Evolutionary conservation across 2,888 invertebrate species (phyloP).

Genomic region (Acrobeloides nanus): DNA sequence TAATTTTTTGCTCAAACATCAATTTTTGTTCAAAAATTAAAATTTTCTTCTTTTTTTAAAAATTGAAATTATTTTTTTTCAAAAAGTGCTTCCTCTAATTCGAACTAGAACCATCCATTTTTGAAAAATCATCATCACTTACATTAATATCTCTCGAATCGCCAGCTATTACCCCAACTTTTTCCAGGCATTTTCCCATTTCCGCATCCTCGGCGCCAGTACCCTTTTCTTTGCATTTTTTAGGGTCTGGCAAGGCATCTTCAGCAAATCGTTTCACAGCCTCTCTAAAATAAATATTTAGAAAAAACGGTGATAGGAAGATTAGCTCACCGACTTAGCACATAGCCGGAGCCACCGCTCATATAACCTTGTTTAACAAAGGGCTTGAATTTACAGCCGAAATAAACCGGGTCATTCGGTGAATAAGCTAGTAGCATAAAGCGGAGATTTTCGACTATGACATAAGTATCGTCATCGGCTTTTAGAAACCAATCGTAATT

Average conservation of each 20-base stretch:
- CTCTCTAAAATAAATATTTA: neutral
- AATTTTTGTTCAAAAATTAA: too few relatives aligned
- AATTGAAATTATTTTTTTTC: neutral
- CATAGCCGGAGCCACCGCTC: conserved; percentile 29
- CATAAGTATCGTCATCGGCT: conserved; percentile 27
- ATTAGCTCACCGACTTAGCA: conserved; percentile 29
- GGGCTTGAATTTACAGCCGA: conserved; percentile 78
- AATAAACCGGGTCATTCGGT: conserved; percentile 56
- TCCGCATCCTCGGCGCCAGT: conserved; percentile 79
- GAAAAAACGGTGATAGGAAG: neutral
- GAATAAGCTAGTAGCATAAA: conserved; percentile 47
- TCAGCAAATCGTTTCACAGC: conserved; percentile 57
- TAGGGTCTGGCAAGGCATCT: conserved; percentile 59
- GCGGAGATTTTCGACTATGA: conserved; percentile 25
- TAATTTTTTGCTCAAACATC: too few relatives aligned
- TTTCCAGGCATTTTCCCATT: conserved; percentile 78
- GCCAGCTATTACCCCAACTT: conserved; percentile 73
- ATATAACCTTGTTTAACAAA: conserved; percentile 67
- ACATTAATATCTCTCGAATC: conserved; percentile 72
- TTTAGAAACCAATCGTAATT: conserved; percentile 28
- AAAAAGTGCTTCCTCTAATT: neutral
- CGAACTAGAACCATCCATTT: neutral
- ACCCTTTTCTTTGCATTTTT: conserved; percentile 13
- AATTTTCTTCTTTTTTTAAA: too few relatives aligned
- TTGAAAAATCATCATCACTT: too few relatives aligned